phyloP scores from a whole-genome alignment of 2,797 vertebrate species.

The Rhabdophis nuchalis region DNA sequence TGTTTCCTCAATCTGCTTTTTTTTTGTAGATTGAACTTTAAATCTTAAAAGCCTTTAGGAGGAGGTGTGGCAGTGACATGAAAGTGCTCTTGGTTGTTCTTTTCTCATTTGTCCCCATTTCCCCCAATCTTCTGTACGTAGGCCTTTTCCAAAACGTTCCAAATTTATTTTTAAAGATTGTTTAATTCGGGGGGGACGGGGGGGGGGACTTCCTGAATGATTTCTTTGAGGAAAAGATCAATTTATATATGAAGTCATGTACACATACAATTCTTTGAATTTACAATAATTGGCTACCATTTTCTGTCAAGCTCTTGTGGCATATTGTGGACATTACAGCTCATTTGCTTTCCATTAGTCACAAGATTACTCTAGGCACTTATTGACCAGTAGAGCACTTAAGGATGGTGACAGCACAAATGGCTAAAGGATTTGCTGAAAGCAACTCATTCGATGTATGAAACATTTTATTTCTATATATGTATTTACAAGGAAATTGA shows the following conservation, averaged over 20 bases:
- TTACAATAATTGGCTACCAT: conserved; percentile 1
- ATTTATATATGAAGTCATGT: background rate
- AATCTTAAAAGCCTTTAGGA: background rate
- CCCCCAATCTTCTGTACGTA: background rate
- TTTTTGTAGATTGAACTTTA: background rate
- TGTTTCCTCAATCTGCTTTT: background rate
- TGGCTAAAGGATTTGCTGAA: conserved; percentile 1
- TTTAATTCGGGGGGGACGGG: background rate
- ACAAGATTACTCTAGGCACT: background rate
- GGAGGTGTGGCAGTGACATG: background rate
- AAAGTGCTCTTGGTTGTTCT: background rate
- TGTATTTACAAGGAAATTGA: conserved; percentile 17
- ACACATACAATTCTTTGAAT: background rate
- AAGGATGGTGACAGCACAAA: background rate
- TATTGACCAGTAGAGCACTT: background rate
- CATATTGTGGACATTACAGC: conserved; percentile 8
- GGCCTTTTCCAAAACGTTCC: background rate
- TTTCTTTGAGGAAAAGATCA: background rate
- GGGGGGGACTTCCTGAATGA: background rate
- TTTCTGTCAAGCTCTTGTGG: background rate
- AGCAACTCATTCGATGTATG: conserved; percentile 12
- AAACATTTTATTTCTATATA: background rate
- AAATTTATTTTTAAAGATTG: background rate
- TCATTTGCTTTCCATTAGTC: conserved; percentile 25
- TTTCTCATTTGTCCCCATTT: background rate